phyloP scores from a whole-genome alignment of 2,113 vertebrate species.

The Chaetodon trifascialis region DNA sequence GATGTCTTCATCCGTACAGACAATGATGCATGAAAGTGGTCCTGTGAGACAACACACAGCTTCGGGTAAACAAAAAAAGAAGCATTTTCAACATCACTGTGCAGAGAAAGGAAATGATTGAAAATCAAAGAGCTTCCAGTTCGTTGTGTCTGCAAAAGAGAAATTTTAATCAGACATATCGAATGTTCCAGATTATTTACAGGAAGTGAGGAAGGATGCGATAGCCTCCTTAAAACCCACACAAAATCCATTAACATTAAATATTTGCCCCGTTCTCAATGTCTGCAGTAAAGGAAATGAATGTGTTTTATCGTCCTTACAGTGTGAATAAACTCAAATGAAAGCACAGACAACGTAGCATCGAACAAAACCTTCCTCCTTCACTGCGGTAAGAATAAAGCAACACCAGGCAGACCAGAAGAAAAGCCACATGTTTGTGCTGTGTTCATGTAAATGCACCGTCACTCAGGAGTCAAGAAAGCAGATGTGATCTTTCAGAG shows the following conservation, averaged over 20 bases:
- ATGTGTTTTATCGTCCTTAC: no score
- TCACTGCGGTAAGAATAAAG: no score
- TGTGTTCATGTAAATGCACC: no score
- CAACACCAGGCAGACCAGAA: no score
- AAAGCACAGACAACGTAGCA: no score
- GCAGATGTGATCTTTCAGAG: no score
- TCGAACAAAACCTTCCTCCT: no score
- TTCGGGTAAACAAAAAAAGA: no score
- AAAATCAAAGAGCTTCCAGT: not conserved
- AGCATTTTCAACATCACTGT: not conserved
- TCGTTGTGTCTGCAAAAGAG: not conserved
- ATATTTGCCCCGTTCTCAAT: not conserved
- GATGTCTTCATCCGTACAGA: not conserved
- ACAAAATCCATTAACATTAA: not conserved
- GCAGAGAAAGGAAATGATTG: not conserved
- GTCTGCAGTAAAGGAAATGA: not conserved
- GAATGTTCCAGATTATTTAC: not conserved
- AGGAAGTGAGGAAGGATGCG: not conserved
- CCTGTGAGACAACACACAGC: not conserved
- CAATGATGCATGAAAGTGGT: not conserved
- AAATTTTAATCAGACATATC: not conserved
- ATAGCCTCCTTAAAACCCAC: not conserved
- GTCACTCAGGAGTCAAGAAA: no score
- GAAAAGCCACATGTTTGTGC: no score
- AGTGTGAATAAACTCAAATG: no score